A percentile compares a stretch with the other conserved stretches of the same genome.
Conservation (phyloP, 2,888 invertebrate species). For the Patella pellucida region DNA sequence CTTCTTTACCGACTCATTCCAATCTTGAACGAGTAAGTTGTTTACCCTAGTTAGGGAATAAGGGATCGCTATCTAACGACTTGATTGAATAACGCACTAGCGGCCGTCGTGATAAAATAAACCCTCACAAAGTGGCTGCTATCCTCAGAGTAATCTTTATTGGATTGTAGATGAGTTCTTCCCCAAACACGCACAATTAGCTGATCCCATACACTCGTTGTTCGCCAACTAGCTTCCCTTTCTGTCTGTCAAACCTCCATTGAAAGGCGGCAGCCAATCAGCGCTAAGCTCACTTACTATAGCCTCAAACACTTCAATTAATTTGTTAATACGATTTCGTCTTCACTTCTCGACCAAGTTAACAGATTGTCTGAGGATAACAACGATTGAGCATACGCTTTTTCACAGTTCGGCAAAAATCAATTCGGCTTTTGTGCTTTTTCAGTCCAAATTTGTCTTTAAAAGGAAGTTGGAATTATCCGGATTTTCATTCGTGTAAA, state of each 20-base stretch:
- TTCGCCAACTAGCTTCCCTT: constrained; percentile 5
- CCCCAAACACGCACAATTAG: constrained; percentile 5
- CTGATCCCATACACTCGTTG: neutral
- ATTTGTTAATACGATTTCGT: constrained; percentile 55
- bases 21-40: no score
- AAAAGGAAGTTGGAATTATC: neutral
- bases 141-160: constrained; percentile 9
- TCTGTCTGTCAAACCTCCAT: neutral
- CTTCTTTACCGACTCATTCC: no score
- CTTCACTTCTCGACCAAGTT: constrained; percentile 27
- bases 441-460: constrained; percentile 4
- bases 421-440: constrained; percentile 7
- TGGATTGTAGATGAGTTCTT: constrained; percentile 9
- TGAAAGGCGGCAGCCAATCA: constrained; percentile 37
- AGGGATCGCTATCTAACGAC: constrained; percentile 9
- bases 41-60: neutral
- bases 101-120: constrained; percentile 11
- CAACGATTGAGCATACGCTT: constrained; percentile 1
- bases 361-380: constrained; percentile 16
- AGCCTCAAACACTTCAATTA: constrained; percentile 51
- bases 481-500: neutral
- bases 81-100: constrained; percentile 5
- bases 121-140: constrained; percentile 7
- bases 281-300: constrained; percentile 29
- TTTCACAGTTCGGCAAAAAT: constrained; percentile 12